Evolutionary conservation across 2,113 vertebrate species (phyloP), one percentile per base, ranked within the genome.

Genomic region (Alethe diademata): DNA sequence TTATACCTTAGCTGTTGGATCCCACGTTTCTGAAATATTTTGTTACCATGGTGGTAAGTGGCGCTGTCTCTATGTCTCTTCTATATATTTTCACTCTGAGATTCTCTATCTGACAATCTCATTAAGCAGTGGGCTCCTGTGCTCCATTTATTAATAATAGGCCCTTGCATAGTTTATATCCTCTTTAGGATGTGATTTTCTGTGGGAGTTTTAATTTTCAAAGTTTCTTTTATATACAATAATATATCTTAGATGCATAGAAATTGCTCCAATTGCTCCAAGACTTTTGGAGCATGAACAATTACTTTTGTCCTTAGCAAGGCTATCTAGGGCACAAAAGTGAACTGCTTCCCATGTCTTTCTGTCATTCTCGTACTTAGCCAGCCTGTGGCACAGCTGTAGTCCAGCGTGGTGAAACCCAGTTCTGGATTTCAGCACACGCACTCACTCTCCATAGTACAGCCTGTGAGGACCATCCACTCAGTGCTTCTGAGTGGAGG

Each of bases 401-500:
- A 50, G 40, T n/a, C 22, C 28, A 18, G 8, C 0, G 0, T 73
- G 45, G 40, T 78, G 33, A 69, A 81, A 10, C 33, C n/a, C 13
- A 78, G 33, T 19, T 16, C 50, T 78, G 43, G 12, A 28, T 70
- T 83, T 78, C 29, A 74, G 45, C 0, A 0, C 5, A 7, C 8
- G 28, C 25, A 40, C 17, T 25, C 15, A 25, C 9, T 8, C 8
- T 50, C 50, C 6, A 1, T 14, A 8, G n/a, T 36, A 23, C 0
- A 6, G 40, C 22, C 43, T 78, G 28, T 43, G n/a, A 62, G 42
- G 17, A 47, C 23, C 12, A 45, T 45, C 25, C 60, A 35, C 35
- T 71, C 25, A 29, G 43, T 48, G 28, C 54, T 80, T 53, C 24
- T 31, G 31, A 51, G 10, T 26, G 12, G 14, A 66, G 47, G 4